A percentile compares a stretch with the other conserved stretches of the same genome.
Conservation (phyloP, 1,140 invertebrate genomes). For the Tetramorium alpestre region DNA sequence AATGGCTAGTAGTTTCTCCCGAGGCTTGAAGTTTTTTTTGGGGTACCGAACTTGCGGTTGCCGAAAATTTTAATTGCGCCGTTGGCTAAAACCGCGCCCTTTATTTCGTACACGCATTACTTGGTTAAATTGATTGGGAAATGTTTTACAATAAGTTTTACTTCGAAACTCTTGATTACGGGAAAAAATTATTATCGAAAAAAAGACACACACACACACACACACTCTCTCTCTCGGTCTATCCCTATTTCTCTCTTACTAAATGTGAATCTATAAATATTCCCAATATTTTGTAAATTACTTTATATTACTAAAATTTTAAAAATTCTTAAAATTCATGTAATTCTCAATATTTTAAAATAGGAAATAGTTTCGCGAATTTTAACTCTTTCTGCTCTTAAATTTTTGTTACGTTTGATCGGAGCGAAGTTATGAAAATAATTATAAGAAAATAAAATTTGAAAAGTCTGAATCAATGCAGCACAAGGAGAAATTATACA, state of each 20-base stretch:
- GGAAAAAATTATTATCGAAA: not conserved
- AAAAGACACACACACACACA: not conserved
- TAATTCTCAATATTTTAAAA: not conserved
- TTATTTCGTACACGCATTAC: conserved; percentile 16
- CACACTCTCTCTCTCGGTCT: not conserved
- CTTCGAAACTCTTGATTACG: not conserved
- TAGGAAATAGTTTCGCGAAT: not conserved
- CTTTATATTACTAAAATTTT: not conserved
- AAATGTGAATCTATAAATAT: not conserved
- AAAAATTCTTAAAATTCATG: conserved; percentile 5
- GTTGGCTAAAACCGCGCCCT: not conserved
- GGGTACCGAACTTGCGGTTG: conserved; percentile 9
- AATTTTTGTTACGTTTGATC: not conserved
- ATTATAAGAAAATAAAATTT: not conserved
- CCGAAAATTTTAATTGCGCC: conserved; percentile 51
- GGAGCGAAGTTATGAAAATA: not conserved
- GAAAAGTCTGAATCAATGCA: not conserved
- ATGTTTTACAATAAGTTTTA: not conserved
- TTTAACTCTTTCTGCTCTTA: not conserved
- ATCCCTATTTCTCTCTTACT: not conserved
- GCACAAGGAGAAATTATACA: not conserved
- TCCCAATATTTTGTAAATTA: not conserved
- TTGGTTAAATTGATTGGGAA: not conserved
- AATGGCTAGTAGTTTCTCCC: conserved; percentile 44
- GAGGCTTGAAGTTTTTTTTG: conserved; percentile 9